These are phyloP conservation scores for Paracentrotus lividus DNA, from an alignment of 53 echinoderm and acorn worm genomes.

Conservation along the genomic window DNA sequence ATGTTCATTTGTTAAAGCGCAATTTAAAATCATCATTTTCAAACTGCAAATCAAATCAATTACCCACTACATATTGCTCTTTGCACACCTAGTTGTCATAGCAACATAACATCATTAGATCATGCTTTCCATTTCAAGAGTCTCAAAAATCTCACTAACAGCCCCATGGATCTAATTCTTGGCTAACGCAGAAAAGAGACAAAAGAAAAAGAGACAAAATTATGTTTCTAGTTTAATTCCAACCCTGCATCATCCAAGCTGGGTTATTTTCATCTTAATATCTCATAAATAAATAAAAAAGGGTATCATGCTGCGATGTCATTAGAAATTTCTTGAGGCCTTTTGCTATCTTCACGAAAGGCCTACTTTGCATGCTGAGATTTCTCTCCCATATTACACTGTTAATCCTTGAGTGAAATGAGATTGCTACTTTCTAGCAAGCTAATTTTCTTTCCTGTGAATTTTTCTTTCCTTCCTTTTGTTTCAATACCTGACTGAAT, in stretches of 20 bases:
- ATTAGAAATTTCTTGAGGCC: neutral
- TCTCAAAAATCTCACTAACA: neutral
- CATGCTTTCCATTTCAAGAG: neutral
- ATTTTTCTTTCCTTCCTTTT: neutral
- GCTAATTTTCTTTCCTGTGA: neutral
- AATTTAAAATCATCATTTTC: neutral
- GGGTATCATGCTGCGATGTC: neutral
- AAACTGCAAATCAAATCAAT: slow-evolving; percentile 12
- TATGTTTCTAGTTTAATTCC: neutral
- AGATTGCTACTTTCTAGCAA: neutral
- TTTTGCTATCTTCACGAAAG: neutral
- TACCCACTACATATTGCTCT: neutral
- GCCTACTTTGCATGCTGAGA: neutral
- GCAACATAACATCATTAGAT: neutral
- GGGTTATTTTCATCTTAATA: neutral
- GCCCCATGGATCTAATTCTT: neutral
- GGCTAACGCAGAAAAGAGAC: neutral
- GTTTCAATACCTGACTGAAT: neutral
- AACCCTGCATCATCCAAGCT: neutral
- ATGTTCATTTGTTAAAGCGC: neutral
- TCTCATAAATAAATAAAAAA: neutral
- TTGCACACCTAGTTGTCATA: neutral
- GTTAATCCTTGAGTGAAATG: neutral
- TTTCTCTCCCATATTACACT: neutral
- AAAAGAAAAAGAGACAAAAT: neutral